Base-by-base conservation (phyloP, 1,140 invertebrate species). In the Leptopilina boulardi region DNA sequence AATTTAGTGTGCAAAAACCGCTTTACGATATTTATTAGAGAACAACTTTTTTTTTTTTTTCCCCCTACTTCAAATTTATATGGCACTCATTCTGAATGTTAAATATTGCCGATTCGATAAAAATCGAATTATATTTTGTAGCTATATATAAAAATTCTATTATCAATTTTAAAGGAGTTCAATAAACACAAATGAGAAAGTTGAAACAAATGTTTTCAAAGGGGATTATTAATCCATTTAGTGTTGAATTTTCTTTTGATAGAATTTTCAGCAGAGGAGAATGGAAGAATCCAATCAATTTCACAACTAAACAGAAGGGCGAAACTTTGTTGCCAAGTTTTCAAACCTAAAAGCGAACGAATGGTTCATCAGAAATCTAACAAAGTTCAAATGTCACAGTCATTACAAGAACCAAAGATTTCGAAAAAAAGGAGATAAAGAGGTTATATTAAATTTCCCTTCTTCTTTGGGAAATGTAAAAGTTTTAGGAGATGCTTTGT, bases 1-100 rank as follows among this genome's bases (percentile, higher is more conserved):
- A 26, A 66, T 66, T 66, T 66, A 66, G 59, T 66, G 59, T 15
- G 23, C 59, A n/a, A 66, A 66, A 66, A 66, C 59, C 59, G 59
- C 59, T 66, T 30, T 66, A 30, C 59, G 23, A 66, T 66, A 66
- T 66, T 66, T 66, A 66, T 66, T 30, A 23, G 26, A 30, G n/a
- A n/a, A n/a, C n/a, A 66, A 66, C 59, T 13, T 66, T 66, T 51
- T 30, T 51, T 66, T 30, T 1, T n/a, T n/a, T n/a, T n/a, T n/a
- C n/a, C n/a, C n/a, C n/a, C n/a, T n/a, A n/a, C 56, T 21, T 66
- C 23, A 34, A 66, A 66, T 66, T 66, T 66, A 66, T 66, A 66
- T 23, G 21, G 59, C 15, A 30, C 59, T 59, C 56, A 18, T n/a
- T 21, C 23, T 1, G 59, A 66, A 66, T 59, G 54, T 66, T 66